Base-by-base conservation (phyloP, 2,888 invertebrate species). In the Andrena bucephala region DNA sequence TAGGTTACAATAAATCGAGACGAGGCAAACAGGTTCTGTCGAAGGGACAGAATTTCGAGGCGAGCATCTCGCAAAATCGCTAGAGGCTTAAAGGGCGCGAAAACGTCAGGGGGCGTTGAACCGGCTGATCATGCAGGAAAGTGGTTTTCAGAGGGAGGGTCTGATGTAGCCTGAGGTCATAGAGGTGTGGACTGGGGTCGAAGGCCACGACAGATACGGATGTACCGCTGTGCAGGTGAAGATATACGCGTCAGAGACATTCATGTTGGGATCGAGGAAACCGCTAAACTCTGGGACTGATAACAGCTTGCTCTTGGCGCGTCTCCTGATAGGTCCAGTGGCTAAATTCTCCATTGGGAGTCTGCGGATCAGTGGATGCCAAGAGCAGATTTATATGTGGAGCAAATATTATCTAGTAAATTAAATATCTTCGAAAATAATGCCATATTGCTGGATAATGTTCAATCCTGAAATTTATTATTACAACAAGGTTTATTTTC, bases 201-300 rank as follows among this genome's bases (percentile, higher is more conserved):
- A 85, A 81, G 65, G 75, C 29, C 33, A 66, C 57, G 85, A 86
- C 86, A 84, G 87, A 75, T 84, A 86, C 81, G 85, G 57, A 82
- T 85, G 77, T 74, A 68, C 67, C 77, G 59, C 63, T 80, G 84
- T 42, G 42, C 74, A 76, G 85, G 83, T 81, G 79, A 85, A 85
- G 87, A 84, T 85, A 85, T 85, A 85, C 85, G 85, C 69, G 78
- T 85, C 87, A 81, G 75, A 50, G 81, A 67, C 78, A 85, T 72
- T 75, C 67, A 81, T 81, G 60, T 29, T 63, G 73, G 79, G 77
- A 87, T 85, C 87, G 77, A 87, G 80, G 77, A 86, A 74, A 59
- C 57, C 69, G 76, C 68, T 71, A 60, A 82, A 79, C 84, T 84
- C 77, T 81, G 65, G 42, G 68, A 36, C 72, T 74, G 83, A 87